phyloP scores from a whole-genome alignment of 2,797 vertebrate genomes.

The Eulemur coronatus region DNA sequence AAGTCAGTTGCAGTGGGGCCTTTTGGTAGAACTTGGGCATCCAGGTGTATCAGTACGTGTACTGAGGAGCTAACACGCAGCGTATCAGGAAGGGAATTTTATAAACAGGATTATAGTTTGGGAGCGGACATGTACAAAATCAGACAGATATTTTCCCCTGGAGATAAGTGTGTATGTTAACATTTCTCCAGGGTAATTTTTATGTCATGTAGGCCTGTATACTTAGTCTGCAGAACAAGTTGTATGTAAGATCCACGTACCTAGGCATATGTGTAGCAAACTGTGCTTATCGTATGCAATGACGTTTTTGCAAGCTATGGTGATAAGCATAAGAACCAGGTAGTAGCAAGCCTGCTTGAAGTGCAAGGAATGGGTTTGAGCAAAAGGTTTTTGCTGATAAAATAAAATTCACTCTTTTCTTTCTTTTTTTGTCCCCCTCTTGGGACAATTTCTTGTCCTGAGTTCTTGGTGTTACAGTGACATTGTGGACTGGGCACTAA shows the following conservation, averaged over 20 bases:
- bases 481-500: not conserved
- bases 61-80: rapidly evolving
- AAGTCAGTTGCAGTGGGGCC: constrained; percentile 3
- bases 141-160: not conserved
- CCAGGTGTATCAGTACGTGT: not conserved
- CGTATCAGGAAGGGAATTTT: not conserved
- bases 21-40: not conserved
- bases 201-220: rapidly evolving
- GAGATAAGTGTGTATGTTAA: not conserved
- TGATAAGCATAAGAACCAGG: not conserved
- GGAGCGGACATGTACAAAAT: not conserved
- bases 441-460: not conserved
- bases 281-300: rapidly evolving
- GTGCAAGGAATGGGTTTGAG: not conserved
- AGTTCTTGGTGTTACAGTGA: not conserved
- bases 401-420: not conserved
- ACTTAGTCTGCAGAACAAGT: not conserved
- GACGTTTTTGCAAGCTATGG: not conserved
- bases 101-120: not conserved
- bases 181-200: not conserved
- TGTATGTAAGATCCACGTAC: not conserved
- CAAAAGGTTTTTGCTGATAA: not conserved
- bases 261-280: no score
- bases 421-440: not conserved
- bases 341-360: not conserved